Evolutionary conservation across 2,113 vertebrate genomes (phyloP).

Genomic region (Conger conger): DNA sequence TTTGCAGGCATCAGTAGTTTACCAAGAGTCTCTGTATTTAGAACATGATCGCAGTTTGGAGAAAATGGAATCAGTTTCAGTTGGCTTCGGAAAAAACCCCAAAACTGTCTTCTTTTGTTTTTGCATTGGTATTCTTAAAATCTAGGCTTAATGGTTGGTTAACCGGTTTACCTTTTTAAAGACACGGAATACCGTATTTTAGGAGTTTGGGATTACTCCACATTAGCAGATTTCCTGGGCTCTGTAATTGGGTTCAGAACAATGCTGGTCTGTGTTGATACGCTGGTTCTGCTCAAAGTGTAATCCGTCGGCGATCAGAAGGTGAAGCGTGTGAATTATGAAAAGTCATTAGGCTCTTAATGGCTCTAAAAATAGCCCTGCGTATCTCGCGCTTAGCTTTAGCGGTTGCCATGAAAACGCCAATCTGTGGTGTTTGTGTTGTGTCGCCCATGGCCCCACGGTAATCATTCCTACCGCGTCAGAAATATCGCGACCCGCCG

Average conservation of each 20-base stretch:
- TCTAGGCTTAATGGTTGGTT: constrained; percentile 27
- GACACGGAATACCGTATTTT: neutral
- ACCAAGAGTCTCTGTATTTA: neutral
- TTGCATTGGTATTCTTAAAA: constrained; percentile 3
- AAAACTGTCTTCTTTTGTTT: too few relatives aligned
- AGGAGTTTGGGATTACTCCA: constrained; percentile 1
- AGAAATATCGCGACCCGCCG: constrained; percentile 23
- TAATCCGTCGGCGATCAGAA: constrained; percentile 47
- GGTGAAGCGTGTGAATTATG: constrained; percentile 43
- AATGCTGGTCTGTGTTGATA: constrained; percentile 42
- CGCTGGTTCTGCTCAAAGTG: constrained; percentile 25
- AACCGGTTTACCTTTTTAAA: constrained; percentile 28
- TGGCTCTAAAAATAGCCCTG: constrained; percentile 42
- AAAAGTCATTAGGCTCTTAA: constrained; percentile 51
- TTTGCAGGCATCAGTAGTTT: too few relatives aligned
- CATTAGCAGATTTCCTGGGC: constrained; percentile 44
- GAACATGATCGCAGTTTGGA: neutral
- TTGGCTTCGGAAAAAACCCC: neutral
- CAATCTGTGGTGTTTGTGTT: constrained; percentile 21
- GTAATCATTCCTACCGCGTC: constrained; percentile 18
- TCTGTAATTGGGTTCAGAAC: constrained; percentile 41
- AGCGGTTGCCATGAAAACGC: constrained; percentile 53
- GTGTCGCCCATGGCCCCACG: neutral
- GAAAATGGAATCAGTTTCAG: neutral
- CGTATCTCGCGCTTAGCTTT: constrained; percentile 30